Evolutionary conservation across 1,140 invertebrate species (phyloP), one percentile per base, ranked within the genome.

Genomic region (Drosophila ironensis): DNA sequence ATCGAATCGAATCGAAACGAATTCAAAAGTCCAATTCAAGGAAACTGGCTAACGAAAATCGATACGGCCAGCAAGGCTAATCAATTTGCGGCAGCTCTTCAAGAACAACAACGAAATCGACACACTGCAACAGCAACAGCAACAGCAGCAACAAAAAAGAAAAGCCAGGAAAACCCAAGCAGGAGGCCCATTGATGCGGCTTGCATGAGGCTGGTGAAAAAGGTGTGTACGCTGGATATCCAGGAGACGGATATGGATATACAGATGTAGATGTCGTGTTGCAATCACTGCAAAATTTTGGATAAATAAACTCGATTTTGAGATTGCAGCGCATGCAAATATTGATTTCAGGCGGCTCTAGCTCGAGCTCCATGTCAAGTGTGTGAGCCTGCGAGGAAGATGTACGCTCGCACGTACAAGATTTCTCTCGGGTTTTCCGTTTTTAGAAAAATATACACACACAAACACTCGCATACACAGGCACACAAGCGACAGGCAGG

Each of bases 141-240:
- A n/a, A n/a, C n/a, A n/a, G n/a, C n/a, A n/a, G n/a, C n/a, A n/a
- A n/a, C n/a, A n/a, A n/a, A n/a, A n/a, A n/a, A n/a, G n/a, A n/a
- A n/a, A n/a, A n/a, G n/a, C n/a, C n/a, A n/a, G n/a, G n/a, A n/a
- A 11, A 35, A 11, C 11, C n/a, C 3, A 42, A 61, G n/a, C n/a
- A 50, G 28, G 27, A 60, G 16, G 51, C 38, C 9, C 35, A 52
- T 60, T 51, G 38, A 72, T 53, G 64, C 73, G 64, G 72, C 74
- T 86, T 84, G 80, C 80, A 86, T 80, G 80, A 67, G 67, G 75
- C 80, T 86, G 80, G 52, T 52, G 67, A 80, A 86, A 78, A 86
- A 86, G 80, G 80, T 86, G 71, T 80, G 80, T 86, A 86, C 41
- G 35, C n/a, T 9, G 8, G 22, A 35, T n/a, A n/a, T n/a, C n/a